A percentile compares a stretch with the other conserved stretches of the same genome.
Conservation (phyloP, 2,113 vertebrate species). For the Paratilapia polleni region DNA sequence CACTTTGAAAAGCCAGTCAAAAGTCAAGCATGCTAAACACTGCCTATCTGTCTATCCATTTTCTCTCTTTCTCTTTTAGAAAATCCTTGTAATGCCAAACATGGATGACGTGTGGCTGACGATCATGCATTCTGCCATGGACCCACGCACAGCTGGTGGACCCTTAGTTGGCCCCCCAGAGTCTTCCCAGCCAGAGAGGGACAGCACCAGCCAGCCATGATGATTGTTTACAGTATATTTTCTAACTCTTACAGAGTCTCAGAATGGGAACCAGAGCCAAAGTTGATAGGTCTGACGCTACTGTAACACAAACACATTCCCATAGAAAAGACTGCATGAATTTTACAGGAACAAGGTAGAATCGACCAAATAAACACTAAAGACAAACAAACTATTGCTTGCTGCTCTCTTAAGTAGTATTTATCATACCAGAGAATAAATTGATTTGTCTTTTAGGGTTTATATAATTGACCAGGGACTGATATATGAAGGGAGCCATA, state of each 20-base stretch:
- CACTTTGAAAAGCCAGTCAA: neutral
- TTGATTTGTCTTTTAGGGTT: conserved; percentile 2
- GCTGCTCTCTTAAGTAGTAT: conserved; percentile 61
- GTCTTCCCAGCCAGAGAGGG: conserved; percentile 26
- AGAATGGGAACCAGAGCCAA: conserved; percentile 45
- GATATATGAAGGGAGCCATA: conserved; percentile 11
- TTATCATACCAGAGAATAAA: neutral
- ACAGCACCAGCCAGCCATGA: conserved; percentile 77
- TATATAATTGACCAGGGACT: neutral
- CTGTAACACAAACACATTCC: conserved; percentile 46
- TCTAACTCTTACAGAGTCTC: conserved; percentile 26
- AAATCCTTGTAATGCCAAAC: conserved; percentile 99
- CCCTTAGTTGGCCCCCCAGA: conserved; percentile 52
- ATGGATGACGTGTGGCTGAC: conserved; percentile 95
- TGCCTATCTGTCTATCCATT: neutral
- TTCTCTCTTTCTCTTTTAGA: conserved; percentile 75
- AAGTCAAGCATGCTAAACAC: neutral
- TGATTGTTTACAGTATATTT: conserved; percentile 86
- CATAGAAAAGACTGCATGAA: neutral
- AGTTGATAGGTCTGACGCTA: conserved; percentile 20
- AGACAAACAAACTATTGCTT: conserved; percentile 39
- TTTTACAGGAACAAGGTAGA: conserved; percentile 21
- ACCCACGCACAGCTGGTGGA: conserved; percentile 83
- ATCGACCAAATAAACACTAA: conserved; percentile 54
- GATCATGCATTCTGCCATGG: conserved; percentile 96